Evolutionary conservation across 2,113 vertebrate species (phyloP).

Genomic region (Sterrhoptilus dennistouni): DNA sequence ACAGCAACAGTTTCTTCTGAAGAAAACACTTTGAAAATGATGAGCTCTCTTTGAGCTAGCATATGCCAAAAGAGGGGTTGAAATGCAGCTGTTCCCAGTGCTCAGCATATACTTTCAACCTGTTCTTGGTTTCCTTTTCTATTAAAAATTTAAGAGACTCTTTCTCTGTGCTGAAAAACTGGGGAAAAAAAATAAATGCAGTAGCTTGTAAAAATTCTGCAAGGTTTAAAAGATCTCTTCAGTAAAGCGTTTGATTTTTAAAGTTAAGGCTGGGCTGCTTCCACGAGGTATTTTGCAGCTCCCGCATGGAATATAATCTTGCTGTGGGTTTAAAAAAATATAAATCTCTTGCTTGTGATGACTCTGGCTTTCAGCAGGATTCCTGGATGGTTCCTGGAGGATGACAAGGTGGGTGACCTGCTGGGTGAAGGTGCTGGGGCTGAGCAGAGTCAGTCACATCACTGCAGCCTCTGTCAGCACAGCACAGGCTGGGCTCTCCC

Average conservation of each 20-base stretch:
- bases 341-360: neutral
- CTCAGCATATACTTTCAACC: neutral
- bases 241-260: neutral
- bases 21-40: conserved; percentile 7
- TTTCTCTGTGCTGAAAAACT: neutral
- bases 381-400: neutral
- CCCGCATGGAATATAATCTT: neutral
- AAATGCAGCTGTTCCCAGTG: conserved; percentile 14
- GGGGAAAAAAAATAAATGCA: neutral
- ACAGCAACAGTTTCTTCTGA: neutral
- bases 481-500: neutral
- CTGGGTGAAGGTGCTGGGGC: neutral
- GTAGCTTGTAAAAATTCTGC: neutral
- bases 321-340: neutral
- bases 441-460: neutral
- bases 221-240: neutral
- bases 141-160: conserved; percentile 22
- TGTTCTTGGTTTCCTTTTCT: neutral
- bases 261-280: neutral
- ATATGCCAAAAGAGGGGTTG: neutral
- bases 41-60: neutral
- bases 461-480: neutral
- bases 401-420: neutral
- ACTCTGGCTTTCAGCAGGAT: neutral
- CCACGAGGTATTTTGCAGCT: neutral